These are phyloP conservation scores for Takifugu bimaculatus DNA, from an alignment of 2,113 vertebrate species.

Conservation along the genomic window DNA sequence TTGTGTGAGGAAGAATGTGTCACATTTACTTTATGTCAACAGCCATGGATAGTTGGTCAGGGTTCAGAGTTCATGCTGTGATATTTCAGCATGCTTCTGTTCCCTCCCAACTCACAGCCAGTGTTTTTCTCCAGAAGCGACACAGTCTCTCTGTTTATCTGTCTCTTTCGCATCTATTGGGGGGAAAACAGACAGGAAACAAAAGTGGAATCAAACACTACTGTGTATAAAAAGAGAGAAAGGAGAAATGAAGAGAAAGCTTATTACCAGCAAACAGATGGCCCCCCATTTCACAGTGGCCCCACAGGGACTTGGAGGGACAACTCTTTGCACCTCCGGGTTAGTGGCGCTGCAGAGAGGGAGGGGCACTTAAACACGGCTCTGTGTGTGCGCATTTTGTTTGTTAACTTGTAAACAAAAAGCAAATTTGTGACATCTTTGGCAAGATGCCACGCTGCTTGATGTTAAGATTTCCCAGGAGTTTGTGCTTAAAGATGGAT, in stretches of 20 bases:
- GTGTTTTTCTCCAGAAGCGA: conserved; percentile 41
- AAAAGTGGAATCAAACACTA: conserved; percentile 23
- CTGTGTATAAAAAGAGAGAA: conserved; percentile 32
- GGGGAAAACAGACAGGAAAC: conserved; percentile 7
- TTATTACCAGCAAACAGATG: conserved; percentile 81
- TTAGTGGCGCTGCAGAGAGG: conserved; percentile 59
- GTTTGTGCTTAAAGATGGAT: conserved; percentile 28
- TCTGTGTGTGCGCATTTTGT: conserved; percentile 57
- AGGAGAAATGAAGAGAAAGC: conserved; percentile 68
- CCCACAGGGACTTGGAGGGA: conserved; percentile 67
- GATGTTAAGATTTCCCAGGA: conserved; percentile 39
- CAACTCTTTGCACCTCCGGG: conserved; percentile 72
- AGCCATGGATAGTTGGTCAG: conserved; percentile 57
- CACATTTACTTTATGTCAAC: conserved; percentile 70
- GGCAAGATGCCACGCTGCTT: conserved; percentile 39
- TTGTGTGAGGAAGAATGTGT: conserved; percentile 60
- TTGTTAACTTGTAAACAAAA: conserved; percentile 72
- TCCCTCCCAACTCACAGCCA: conserved; percentile 24
- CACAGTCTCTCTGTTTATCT: conserved; percentile 7
- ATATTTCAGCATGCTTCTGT: conserved; percentile 56
- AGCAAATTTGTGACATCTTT: conserved; percentile 57
- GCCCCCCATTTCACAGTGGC: conserved; percentile 72
- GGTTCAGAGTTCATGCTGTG: conserved; percentile 60
- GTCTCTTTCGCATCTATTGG: conserved; percentile 12
- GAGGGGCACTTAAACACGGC: conserved; percentile 64